These are phyloP conservation scores for Aelia acuminata DNA, from an alignment of 2,888 invertebrate genomes.

Conservation along the genomic window DNA sequence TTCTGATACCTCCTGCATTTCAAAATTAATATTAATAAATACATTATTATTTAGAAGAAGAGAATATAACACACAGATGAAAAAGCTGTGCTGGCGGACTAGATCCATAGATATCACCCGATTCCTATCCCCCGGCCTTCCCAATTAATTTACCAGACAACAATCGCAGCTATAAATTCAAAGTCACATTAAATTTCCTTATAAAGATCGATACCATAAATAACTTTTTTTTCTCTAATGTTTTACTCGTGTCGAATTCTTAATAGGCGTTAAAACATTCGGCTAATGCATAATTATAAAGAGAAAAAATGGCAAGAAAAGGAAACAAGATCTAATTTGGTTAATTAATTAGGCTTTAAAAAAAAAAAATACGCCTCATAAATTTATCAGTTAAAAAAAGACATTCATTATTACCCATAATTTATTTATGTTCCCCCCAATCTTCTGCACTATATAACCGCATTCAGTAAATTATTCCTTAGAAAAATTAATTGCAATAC, in stretches of 20 bases:
- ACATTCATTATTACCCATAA: too few relatives aligned
- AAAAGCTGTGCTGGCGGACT: background rate
- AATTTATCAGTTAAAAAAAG: too few relatives aligned
- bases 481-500: too few relatives aligned
- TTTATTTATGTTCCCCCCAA: too few relatives aligned
- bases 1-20: background rate
- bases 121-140: background rate
- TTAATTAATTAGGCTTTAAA: too few relatives aligned
- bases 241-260: constrained; percentile 13
- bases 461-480: too few relatives aligned
- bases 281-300: background rate
- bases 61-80: background rate
- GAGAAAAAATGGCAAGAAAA: background rate
- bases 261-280: background rate
- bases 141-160: background rate
- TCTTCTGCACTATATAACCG: too few relatives aligned
- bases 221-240: background rate
- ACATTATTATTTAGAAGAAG: background rate
- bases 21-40: background rate
- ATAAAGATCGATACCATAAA: background rate
- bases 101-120: background rate
- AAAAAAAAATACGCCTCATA: too few relatives aligned
- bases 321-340: too few relatives aligned
- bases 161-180: background rate
- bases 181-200: background rate